A percentile compares a stretch with the other conserved stretches of the same genome.
These are phyloP conservation scores for Blastomussa wellsi DNA, from an alignment of 92 coral and sea anemone genomes.

Conservation along the genomic window DNA sequence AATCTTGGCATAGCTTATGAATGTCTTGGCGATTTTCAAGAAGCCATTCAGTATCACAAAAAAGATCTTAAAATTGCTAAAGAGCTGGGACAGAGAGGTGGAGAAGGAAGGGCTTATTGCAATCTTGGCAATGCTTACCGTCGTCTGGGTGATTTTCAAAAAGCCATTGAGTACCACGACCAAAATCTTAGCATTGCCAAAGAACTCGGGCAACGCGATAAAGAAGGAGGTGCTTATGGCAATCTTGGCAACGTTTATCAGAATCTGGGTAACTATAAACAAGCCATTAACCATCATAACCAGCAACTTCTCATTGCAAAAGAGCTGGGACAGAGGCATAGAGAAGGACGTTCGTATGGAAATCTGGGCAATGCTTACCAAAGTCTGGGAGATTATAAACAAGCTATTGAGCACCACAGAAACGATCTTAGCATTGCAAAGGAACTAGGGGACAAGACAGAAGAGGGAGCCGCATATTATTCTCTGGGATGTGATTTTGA, in stretches of 20 bases:
- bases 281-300: not conserved
- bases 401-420: not conserved
- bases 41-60: no score
- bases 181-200: no score
- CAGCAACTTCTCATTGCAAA: not conserved
- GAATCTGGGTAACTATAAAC: not conserved
- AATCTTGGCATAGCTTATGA: no score
- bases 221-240: not conserved
- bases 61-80: no score
- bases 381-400: not conserved
- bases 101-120: not conserved
- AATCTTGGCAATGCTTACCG: not conserved
- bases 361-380: not conserved
- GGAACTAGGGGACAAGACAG: not conserved
- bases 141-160: not conserved
- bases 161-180: no score
- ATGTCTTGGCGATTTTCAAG: no score
- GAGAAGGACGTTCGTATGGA: conserved; percentile 2
- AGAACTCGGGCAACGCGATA: no score
- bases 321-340: not conserved
- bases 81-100: not conserved
- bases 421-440: not conserved
- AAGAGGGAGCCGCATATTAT: no score
- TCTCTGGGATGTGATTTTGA: no score
- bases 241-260: not conserved